Base-by-base conservation (phyloP, 2,888 invertebrate genomes). In the Magallana nippona region DNA sequence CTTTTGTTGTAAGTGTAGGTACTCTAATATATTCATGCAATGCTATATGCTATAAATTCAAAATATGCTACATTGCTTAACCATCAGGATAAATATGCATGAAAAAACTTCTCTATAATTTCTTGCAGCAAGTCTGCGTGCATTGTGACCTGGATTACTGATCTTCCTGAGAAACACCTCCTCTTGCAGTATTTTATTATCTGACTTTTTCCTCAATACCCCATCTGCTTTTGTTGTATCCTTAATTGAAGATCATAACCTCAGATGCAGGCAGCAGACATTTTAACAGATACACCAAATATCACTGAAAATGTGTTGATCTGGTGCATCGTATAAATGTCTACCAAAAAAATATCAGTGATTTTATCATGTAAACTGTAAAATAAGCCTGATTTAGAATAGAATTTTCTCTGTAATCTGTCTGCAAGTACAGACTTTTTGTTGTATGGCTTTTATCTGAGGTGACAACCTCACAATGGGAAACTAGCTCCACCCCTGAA, bases 401-500 rank as follows among this genome's bases (percentile, higher is more conserved):
- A 60, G 71, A 71, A 71, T 13, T 71, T 15, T 71, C 11, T 63
- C 19, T 63, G 27, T 63, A 71, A 27, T 27, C 22, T 62, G 19
- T 22, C 10, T 2, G 27, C 17, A 13, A 19, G 27, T 71, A 27
- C 71, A 27, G 11, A 27, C 22, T 27, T 22, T 44, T 63, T 63
- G 63, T 63, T 15, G 71, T 19, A 63, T 71, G 71, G 27, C 71
- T 27, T 27, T 32, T 32, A 71, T 71, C 71, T 71, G 19, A 27
- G 71, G 10, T 71, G 71, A 71, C 71, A 71, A 71, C 32, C 71
- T 71, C 71, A 27, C 27, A 71, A 71, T 3, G 3, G 71, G 71
- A 11, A 27, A 15, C 3, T 27, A 11, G 71, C 10, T 32, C 32
- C 22, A 71, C 71, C 71, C 15, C 19, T 5, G 11, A 15, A 71